Evolutionary conservation across 2,888 invertebrate genomes (phyloP).

Genomic region (Brachylomia viminalis): DNA sequence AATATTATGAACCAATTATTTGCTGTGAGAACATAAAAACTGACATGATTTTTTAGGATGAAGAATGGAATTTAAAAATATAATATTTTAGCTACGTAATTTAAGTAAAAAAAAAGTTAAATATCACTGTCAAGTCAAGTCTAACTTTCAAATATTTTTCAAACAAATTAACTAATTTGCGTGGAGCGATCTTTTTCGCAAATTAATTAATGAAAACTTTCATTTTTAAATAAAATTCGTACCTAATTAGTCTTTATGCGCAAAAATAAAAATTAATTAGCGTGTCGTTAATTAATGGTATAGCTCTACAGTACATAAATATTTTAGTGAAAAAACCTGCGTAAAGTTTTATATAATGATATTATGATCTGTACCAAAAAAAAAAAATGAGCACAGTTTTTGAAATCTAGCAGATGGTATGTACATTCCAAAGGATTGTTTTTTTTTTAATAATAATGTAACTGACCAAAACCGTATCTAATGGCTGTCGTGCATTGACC

Average conservation of each 20-base stretch:
- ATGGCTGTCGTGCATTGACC: background rate
- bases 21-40: background rate
- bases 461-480: background rate
- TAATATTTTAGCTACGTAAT: background rate
- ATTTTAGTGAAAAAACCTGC: conserved; percentile 24
- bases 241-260: conserved; percentile 50
- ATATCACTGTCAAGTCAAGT: conserved; percentile 8
- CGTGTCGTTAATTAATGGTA: conserved; percentile 47
- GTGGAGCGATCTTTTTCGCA: conserved; percentile 46
- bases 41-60: background rate
- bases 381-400: conserved; percentile 19
- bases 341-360: conserved; percentile 33
- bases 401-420: background rate
- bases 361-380: conserved; percentile 25
- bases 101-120: conserved; percentile 13
- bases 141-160: conserved; percentile 34
- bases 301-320: conserved; percentile 13
- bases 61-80: background rate
- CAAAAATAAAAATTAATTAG: conserved; percentile 59
- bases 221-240: conserved; percentile 38
- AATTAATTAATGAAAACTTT: conserved; percentile 42
- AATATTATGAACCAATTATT: background rate
- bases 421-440: conserved; percentile 7
- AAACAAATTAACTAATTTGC: conserved; percentile 43
- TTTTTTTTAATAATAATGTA: background rate